Percentiles rank a stretch among this genome's conserved stretches.
Conservation (phyloP, 2,888 invertebrate genomes). For the Drosophila phalerata region DNA sequence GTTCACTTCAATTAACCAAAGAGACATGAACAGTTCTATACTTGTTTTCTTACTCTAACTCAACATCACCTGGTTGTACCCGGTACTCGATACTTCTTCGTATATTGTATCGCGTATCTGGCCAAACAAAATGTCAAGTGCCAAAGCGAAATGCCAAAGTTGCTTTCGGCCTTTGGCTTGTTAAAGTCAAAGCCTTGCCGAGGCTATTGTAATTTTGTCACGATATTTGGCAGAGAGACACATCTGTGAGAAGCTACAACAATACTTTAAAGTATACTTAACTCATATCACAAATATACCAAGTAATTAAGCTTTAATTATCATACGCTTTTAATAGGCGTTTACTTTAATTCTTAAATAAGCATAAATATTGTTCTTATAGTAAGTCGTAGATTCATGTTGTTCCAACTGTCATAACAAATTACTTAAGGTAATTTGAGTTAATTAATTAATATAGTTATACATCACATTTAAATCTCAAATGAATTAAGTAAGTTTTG, state of each 20-base stretch:
- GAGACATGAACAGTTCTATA: constrained; percentile 22
- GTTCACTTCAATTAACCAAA: constrained; percentile 53
- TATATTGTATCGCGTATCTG: constrained; percentile 4
- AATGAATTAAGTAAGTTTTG: too few relatives aligned
- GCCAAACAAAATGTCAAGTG: constrained; percentile 63
- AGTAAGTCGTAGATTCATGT: neutral
- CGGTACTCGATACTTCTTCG: neutral
- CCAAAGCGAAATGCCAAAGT: constrained; percentile 62
- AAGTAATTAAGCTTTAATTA: constrained; percentile 7
- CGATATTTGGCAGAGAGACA: constrained; percentile 44
- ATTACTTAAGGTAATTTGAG: neutral
- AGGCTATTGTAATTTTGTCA: constrained; percentile 54
- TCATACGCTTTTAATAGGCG: neutral
- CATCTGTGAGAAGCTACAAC: constrained; percentile 25
- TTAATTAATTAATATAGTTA: neutral
- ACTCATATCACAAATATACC: constrained; percentile 1
- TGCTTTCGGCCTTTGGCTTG: constrained; percentile 48
- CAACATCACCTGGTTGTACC: constrained; percentile 26
- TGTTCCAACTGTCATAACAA: neutral
- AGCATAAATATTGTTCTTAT: neutral
- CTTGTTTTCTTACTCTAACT: neutral
- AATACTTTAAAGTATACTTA: neutral
- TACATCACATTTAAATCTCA: neutral
- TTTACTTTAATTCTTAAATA: neutral
- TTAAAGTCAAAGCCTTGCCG: constrained; percentile 60